A percentile compares a stretch with the other conserved stretches of the same genome.
These are phyloP conservation scores for Glareola pratincola DNA, from an alignment of 2,113 vertebrate species.

Conservation along the genomic window DNA sequence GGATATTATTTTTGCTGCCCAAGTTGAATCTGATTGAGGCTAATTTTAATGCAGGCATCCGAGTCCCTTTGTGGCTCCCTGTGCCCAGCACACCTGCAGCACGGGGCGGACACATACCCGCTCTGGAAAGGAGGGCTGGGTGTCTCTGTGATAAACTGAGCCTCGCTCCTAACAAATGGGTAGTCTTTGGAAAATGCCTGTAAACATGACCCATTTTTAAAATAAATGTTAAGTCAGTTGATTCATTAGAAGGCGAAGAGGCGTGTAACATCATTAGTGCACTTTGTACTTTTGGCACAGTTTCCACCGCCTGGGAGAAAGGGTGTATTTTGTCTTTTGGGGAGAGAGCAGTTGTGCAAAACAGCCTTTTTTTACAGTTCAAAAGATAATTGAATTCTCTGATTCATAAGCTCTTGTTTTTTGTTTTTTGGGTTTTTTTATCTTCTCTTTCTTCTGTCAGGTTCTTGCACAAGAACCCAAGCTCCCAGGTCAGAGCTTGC, in stretches of 20 bases:
- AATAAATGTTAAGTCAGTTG: background rate
- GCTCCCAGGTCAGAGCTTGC: background rate
- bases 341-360: background rate
- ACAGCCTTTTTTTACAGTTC: constrained; percentile 2
- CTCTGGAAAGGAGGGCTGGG: background rate
- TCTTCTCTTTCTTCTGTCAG: background rate
- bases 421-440: too few species aligned
- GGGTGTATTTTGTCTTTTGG: background rate
- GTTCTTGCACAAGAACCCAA: background rate
- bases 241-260: background rate
- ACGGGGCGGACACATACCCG: accelerated
- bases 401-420: background rate
- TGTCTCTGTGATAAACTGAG: background rate
- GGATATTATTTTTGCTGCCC: background rate
- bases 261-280: background rate
- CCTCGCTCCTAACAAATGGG: background rate
- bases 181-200: background rate
- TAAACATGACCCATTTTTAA: background rate
- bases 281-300: background rate
- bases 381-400: background rate
- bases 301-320: background rate
- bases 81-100: background rate
- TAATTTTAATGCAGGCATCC: background rate
- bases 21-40: background rate
- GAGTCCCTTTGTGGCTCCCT: background rate